Conservation (phyloP, 2,888 invertebrate genomes). For the Ctenicera cuprea region DNA sequence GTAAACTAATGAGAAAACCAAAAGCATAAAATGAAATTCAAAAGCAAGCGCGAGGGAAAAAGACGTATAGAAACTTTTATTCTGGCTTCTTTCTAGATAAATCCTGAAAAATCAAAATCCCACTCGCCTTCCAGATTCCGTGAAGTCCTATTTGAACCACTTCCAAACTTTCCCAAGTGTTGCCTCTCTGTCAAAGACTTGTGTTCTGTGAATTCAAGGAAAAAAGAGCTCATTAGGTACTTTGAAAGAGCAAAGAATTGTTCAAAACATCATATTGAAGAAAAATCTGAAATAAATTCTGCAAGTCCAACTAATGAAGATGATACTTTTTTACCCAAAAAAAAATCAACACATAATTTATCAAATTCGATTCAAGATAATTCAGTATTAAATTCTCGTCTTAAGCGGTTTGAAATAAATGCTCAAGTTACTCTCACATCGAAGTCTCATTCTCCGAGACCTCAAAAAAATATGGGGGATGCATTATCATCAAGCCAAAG, state of each 20-base stretch:
- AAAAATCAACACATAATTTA: neutral
- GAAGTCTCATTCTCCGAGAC: neutral
- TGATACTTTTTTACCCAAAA: no score
- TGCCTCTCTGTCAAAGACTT: slow-evolving; percentile 29
- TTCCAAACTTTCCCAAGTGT: slow-evolving; percentile 11
- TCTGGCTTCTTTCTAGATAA: neutral
- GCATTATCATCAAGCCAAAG: neutral
- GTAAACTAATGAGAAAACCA: no score
- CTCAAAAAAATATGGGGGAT: neutral
- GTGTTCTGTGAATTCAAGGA: slow-evolving; percentile 19
- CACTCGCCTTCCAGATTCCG: neutral
- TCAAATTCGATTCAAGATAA: neutral
- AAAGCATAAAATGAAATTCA: no score
- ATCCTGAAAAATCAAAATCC: neutral
- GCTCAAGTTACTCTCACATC: neutral
- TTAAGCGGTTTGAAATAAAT: no score
- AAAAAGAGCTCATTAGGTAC: neutral
- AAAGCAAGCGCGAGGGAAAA: no score
- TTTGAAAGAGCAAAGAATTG: neutral
- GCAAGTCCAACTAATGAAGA: neutral
- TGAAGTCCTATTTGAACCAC: neutral
- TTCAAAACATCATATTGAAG: neutral
- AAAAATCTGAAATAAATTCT: neutral
- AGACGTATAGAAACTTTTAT: no score
- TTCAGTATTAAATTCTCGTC: neutral